phyloP scores from a whole-genome alignment of 2,888 invertebrate genomes.

The Caenorhabditis auriculariae region DNA sequence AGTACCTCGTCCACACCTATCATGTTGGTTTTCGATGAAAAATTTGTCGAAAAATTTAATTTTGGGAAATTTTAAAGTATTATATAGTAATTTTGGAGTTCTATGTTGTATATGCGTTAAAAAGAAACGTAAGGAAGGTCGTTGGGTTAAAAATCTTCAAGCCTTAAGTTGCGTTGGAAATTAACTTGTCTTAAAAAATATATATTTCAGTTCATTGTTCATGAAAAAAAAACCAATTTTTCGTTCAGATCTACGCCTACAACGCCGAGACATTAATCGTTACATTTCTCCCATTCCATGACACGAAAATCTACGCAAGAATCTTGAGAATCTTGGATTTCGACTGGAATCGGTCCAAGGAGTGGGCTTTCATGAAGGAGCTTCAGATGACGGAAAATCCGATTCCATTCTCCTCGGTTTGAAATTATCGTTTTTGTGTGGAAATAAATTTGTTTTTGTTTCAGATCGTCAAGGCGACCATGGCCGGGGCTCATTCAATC shows the following conservation, averaged over 20 bases:
- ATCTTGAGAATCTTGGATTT: slow-evolving; percentile 78
- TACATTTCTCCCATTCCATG: slow-evolving; percentile 86
- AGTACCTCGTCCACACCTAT: slow-evolving; percentile 84
- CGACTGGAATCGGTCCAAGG: slow-evolving; percentile 56
- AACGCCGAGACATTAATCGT: slow-evolving; percentile 81
- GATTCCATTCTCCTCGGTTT: slow-evolving; percentile 45
- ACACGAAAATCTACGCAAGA: slow-evolving; percentile 82
- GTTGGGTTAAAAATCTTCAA: too few relatives aligned
- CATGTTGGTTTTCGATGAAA: slow-evolving; percentile 27
- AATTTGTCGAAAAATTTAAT: background rate
- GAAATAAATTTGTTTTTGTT: background rate
- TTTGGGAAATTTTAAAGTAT: slow-evolving; percentile 1
- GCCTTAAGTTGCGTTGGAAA: background rate
- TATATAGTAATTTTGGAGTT: too few relatives aligned
- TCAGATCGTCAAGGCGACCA: slow-evolving; percentile 30
- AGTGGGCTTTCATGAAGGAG: slow-evolving; percentile 65
- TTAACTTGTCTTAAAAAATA: background rate
- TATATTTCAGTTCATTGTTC: background rate
- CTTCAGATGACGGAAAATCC: slow-evolving; percentile 38
- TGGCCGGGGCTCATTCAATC: slow-evolving; percentile 34
- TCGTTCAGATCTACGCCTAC: slow-evolving; percentile 82
- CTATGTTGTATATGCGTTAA: background rate
- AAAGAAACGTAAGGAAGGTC: too few relatives aligned
- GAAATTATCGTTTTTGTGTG: background rate
- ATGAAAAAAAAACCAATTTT: background rate